These are phyloP conservation scores for Dasyornis broadbenti DNA, from an alignment of 2,113 vertebrate species.

Conservation along the genomic window DNA sequence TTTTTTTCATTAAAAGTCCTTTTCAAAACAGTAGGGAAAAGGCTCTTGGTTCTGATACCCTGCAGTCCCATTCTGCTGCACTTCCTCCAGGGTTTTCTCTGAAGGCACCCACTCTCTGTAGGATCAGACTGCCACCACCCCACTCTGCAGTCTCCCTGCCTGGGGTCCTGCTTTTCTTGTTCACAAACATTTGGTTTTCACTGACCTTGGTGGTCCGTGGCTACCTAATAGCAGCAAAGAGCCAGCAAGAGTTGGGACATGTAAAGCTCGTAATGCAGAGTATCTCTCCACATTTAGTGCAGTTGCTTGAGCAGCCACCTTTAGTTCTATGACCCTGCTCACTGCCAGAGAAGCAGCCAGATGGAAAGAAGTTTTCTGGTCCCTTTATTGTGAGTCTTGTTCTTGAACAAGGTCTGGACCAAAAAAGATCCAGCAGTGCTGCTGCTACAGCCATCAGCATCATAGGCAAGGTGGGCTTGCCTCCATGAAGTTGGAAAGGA, in stretches of 20 bases:
- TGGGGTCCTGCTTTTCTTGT: not conserved
- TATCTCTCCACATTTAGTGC: not conserved
- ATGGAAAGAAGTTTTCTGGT: not conserved
- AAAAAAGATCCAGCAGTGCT: not conserved
- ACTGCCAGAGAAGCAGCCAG: not conserved
- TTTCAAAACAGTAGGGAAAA: not conserved
- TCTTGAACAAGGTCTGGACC: not conserved
- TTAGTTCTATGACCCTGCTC: not conserved
- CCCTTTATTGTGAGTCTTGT: not conserved
- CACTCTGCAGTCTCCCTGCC: not conserved
- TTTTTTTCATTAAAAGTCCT: not conserved
- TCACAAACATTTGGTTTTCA: not conserved
- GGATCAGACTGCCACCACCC: not conserved
- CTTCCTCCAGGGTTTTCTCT: not conserved
- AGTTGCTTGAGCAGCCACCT: not conserved
- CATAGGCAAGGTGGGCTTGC: not conserved
- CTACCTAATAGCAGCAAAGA: not conserved
- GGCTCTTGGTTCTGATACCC: not conserved
- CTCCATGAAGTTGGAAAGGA: not conserved
- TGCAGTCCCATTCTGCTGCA: not conserved
- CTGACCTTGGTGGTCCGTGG: not conserved
- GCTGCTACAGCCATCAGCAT: not conserved
- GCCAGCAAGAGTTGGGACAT: not conserved
- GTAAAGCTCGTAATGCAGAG: not conserved
- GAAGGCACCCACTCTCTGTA: not conserved